Evolutionary conservation across 2,113 vertebrate genomes (phyloP).

Genomic region (Oxygymnocypris stewartii): DNA sequence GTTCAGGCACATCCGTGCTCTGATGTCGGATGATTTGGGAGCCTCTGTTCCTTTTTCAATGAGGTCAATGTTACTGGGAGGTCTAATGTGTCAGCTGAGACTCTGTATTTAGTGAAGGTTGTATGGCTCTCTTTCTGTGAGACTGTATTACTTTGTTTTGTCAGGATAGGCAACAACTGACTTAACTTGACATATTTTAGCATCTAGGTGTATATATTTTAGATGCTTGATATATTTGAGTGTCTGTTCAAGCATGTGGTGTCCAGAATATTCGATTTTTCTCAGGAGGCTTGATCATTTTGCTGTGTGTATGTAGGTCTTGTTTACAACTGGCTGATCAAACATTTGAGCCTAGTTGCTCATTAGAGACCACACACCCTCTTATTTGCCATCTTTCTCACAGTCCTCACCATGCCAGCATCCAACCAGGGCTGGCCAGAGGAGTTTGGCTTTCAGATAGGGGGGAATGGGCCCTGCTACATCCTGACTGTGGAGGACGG

Average conservation of each 20-base stretch:
- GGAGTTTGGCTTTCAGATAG: constrained; percentile 90
- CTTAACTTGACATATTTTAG: neutral
- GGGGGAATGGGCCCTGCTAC: constrained; percentile 88
- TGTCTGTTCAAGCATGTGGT: neutral
- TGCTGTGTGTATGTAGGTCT: neutral
- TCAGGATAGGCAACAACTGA: neutral
- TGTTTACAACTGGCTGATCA: neutral
- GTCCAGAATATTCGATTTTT: neutral
- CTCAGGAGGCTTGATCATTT: neutral
- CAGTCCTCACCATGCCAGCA: constrained; percentile 84
- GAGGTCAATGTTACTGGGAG: constrained; percentile 59
- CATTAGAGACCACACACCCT: neutral
- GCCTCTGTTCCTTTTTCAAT: constrained; percentile 51
- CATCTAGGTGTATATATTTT: neutral
- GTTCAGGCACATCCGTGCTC: constrained; percentile 17
- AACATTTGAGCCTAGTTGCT: neutral
- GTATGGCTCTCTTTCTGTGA: constrained; percentile 9
- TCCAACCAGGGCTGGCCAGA: constrained; percentile 95
- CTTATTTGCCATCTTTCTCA: constrained; percentile 18
- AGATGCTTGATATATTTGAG: neutral
- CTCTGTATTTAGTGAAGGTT: constrained; percentile 25
- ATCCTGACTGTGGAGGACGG: constrained; percentile 91
- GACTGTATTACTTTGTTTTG: constrained; percentile 11
- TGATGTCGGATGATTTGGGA: constrained; percentile 30
- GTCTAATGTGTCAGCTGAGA: constrained; percentile 54